These are phyloP conservation scores for Aelia acuminata DNA, from an alignment of 2,888 invertebrate species.

Conservation along the genomic window DNA sequence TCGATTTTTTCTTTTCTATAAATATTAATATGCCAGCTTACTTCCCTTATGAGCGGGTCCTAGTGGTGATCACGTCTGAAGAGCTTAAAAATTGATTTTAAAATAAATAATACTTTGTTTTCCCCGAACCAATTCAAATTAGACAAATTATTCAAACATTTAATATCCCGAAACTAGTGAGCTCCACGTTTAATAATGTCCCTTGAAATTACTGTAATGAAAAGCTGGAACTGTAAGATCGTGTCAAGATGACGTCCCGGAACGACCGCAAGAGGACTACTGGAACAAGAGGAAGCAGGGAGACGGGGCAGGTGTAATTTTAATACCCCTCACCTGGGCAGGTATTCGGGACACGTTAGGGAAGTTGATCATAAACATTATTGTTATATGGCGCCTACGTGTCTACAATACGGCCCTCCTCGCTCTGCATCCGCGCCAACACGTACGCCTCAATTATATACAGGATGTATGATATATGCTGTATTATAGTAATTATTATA, in stretches of 20 bases:
- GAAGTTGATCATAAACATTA: slow-evolving; percentile 57
- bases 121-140: too few species aligned
- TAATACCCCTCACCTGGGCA: slow-evolving; percentile 25
- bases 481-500: slow-evolving; percentile 43
- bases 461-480: slow-evolving; percentile 31
- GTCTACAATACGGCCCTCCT: slow-evolving; percentile 29
- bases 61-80: too few species aligned
- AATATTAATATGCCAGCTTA: too few species aligned
- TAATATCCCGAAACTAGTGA: background rate
- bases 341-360: slow-evolving; percentile 47
- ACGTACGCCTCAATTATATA: slow-evolving; percentile 45
- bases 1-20: too few species aligned
- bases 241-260: slow-evolving; percentile 8
- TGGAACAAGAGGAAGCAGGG: slow-evolving; percentile 15
- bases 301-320: slow-evolving; percentile 47
- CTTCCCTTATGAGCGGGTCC: too few species aligned
- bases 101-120: too few species aligned
- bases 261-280: slow-evolving; percentile 38
- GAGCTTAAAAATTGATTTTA: too few species aligned
- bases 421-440: slow-evolving; percentile 25
- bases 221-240: slow-evolving; percentile 26
- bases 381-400: slow-evolving; percentile 49
- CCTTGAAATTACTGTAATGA: slow-evolving; percentile 22
- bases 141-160: too few species aligned
- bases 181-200: background rate